Evolutionary conservation across 2,888 invertebrate genomes (phyloP), one percentile per base, ranked within the genome.

Genomic region (Eurytoma adleriae): DNA sequence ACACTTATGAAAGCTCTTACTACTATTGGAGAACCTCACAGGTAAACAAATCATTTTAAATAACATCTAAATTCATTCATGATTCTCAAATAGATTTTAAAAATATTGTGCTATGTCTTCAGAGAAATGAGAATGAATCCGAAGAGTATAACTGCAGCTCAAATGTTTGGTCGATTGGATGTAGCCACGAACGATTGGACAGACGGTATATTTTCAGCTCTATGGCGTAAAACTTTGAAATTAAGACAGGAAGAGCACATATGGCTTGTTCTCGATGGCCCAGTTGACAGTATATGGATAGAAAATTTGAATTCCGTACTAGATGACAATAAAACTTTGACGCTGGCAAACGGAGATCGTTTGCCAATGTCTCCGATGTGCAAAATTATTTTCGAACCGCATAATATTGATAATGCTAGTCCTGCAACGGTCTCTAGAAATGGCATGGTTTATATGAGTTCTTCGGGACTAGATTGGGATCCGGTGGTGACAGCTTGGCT

Each of bases 111-210:
- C 40, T 10, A 10, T 10, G 10, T 18, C 78, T 75, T 73, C 86
- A 94, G 96, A 84, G 98, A 99, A 92, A 97, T 98, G 97, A 93
- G 98, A 84, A 98, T 99, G 98, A 99, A 99, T 91, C 99, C 99
- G 0, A 99, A 99, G 92, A 97, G 98, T 18, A 98, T 99, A 87
- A 98, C 98, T 16, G 97, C 98, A 0, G 95, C 98, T 0, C 98
- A 99, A 92, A 99, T 99, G 99, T 99, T 99, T 89, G 99, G 99
- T 0, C 94, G 97, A 48, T 92, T 98, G 27, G 98, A 99, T 88
- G 98, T 99, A 0, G 98, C 98, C 2, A 99, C 98, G 1, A 99
- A 99, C 88, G 99, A 99, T 88, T 99, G 99, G 99, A 99, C 98
- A 0, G 98, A 99, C 90, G 99, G 99, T 7, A 98, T 99, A 87